Percentiles rank a stretch among this genome's conserved stretches.
Evolutionary conservation across 2,797 vertebrate species (phyloP).

Genomic region (Agapornis canus): DNA sequence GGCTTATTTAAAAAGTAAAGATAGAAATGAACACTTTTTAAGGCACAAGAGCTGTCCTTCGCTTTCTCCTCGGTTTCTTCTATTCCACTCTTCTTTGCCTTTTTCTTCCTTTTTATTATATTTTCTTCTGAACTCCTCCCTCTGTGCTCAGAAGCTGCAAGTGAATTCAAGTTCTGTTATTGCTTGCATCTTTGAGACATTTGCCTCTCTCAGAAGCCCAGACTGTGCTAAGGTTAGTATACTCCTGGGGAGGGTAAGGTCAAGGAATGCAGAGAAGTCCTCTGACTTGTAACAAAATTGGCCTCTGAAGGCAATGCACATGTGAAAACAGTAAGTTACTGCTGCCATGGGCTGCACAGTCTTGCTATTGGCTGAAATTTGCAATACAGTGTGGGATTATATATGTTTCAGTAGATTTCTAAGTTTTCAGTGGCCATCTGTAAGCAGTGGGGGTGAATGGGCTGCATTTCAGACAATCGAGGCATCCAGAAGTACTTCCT

Average conservation of each 20-base stretch:
- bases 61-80: not conserved
- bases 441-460: constrained; percentile 37
- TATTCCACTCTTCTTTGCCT: not conserved
- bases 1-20: not conserved
- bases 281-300: constrained; percentile 1
- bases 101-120: not conserved
- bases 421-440: constrained; percentile 46
- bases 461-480: constrained; percentile 21
- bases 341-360: not conserved
- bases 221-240: not conserved
- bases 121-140: not conserved
- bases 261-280: not conserved
- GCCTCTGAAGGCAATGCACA: not conserved
- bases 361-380: not conserved
- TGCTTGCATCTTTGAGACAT: not conserved
- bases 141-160: not conserved
- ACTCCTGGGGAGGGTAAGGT: not conserved
- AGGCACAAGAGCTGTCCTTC: not conserved
- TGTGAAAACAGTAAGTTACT: not conserved
- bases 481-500: constrained; percentile 15
- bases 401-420: not conserved
- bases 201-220: not conserved
- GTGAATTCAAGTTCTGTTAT: not conserved
- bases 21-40: not conserved
- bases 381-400: not conserved